Evolutionary conservation across 2,888 invertebrate genomes (phyloP).

Genomic region (Urechis unicinctus): DNA sequence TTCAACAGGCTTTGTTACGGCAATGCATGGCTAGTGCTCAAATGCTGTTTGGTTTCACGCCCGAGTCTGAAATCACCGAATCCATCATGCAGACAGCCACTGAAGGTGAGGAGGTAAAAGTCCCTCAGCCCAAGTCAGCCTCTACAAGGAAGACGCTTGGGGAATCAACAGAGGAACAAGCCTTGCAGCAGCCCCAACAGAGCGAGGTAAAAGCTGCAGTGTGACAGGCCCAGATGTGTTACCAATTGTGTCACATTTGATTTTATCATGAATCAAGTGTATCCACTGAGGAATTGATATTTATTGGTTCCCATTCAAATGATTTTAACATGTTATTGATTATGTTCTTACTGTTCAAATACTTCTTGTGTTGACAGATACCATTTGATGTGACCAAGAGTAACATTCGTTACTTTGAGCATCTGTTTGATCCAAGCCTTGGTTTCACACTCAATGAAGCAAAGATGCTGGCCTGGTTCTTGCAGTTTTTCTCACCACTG

Average conservation of each 20-base stretch:
- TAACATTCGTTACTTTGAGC: conserved; percentile 37
- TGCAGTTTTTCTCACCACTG: background rate
- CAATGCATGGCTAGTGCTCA: conserved; percentile 34
- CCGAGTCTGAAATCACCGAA: conserved; percentile 1
- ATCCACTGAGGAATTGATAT: too few species aligned
- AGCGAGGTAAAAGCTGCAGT: too few species aligned
- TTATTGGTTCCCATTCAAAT: too few species aligned
- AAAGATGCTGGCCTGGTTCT: background rate
- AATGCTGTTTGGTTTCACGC: conserved; percentile 11
- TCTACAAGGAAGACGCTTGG: too few species aligned
- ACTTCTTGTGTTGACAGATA: too few species aligned
- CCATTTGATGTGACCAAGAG: conserved; percentile 34
- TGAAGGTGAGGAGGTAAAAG: too few species aligned
- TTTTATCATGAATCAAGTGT: background rate
- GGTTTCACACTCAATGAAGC: conserved; percentile 24
- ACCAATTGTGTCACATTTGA: background rate
- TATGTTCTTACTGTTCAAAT: background rate
- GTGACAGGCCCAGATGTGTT: too few species aligned
- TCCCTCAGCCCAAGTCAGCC: too few species aligned
- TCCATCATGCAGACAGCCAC: background rate
- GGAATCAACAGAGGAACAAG: too few species aligned
- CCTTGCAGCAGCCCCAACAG: too few species aligned
- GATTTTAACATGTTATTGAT: background rate
- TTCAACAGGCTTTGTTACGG: conserved; percentile 32
- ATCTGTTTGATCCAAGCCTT: conserved; percentile 42